phyloP scores from a whole-genome alignment of 2,113 vertebrate species.

The Piprites chloris region DNA sequence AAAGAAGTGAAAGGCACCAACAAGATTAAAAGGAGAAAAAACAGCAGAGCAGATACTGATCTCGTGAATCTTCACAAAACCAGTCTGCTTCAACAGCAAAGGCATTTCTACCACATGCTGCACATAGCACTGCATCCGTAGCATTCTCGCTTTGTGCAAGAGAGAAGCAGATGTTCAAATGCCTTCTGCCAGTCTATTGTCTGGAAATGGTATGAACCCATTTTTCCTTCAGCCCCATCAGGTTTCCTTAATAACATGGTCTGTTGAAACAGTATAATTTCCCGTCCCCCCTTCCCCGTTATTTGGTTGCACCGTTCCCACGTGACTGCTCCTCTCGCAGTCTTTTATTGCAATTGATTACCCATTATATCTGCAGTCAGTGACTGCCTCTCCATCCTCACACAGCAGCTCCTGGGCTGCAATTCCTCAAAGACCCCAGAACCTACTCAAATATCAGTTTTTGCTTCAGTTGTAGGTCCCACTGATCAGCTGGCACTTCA shows the following conservation, averaged over 20 bases:
- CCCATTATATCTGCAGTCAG: background rate
- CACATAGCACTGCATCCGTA: background rate
- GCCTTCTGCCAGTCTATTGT: background rate
- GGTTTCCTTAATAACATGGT: background rate
- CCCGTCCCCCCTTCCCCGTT: background rate
- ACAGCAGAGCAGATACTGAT: background rate
- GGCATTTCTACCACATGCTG: background rate
- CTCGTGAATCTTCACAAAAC: background rate
- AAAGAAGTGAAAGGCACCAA: background rate
- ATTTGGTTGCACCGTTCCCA: background rate
- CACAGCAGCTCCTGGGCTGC: background rate
- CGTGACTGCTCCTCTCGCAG: background rate
- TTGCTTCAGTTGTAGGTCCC: background rate
- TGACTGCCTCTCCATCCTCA: background rate
- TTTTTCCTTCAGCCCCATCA: background rate
- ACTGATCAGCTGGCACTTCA: background rate
- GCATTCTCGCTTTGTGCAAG: background rate
- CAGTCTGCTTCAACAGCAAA: background rate
- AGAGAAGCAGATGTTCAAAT: conserved; percentile 29
- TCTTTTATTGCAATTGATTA: background rate
- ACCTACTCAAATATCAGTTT: background rate
- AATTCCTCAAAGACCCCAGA: background rate
- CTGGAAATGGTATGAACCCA: background rate
- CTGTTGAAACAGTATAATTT: background rate
- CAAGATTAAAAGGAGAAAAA: background rate